Percentiles rank a stretch among this genome's conserved stretches.
These are phyloP conservation scores for Sipha flava DNA, from an alignment of 1,140 invertebrate genomes.

Conservation along the genomic window DNA sequence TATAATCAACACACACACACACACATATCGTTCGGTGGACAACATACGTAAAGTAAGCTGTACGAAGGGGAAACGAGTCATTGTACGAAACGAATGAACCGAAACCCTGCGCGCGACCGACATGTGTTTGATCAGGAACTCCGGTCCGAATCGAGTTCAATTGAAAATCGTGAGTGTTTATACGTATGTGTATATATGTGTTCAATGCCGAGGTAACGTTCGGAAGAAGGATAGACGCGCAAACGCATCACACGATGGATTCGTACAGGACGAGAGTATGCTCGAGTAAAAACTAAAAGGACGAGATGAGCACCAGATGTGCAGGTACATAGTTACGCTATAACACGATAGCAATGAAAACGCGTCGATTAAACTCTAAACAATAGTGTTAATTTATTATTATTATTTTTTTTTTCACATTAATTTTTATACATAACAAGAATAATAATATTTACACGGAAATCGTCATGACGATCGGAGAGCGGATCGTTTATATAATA, in stretches of 20 bases:
- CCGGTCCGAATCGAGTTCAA: slow-evolving; percentile 12
- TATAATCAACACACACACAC: neutral
- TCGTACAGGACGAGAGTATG: too few species aligned
- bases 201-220: too few species aligned
- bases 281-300: too few species aligned
- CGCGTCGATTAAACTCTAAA: slow-evolving; percentile 13
- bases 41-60: neutral
- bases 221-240: too few species aligned
- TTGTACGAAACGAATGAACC: slow-evolving; percentile 31
- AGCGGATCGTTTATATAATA: neutral
- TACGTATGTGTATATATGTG: neutral
- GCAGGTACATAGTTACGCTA: neutral
- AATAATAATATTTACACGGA: slow-evolving; percentile 16
- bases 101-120: neutral
- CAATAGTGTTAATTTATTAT: slow-evolving; percentile 28
- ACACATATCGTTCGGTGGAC: too few species aligned
- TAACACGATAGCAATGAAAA: neutral
- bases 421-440: slow-evolving; percentile 13
- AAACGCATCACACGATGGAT: too few species aligned
- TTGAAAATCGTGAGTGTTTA: neutral
- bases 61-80: neutral
- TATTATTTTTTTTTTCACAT: too few species aligned
- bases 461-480: neutral
- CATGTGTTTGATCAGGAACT: slow-evolving; percentile 25
- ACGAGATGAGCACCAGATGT: too few species aligned